Percentiles rank a stretch among this genome's conserved stretches.
Evolutionary conservation across 2,113 vertebrate species (phyloP).

Genomic region (Gallinago media): DNA sequence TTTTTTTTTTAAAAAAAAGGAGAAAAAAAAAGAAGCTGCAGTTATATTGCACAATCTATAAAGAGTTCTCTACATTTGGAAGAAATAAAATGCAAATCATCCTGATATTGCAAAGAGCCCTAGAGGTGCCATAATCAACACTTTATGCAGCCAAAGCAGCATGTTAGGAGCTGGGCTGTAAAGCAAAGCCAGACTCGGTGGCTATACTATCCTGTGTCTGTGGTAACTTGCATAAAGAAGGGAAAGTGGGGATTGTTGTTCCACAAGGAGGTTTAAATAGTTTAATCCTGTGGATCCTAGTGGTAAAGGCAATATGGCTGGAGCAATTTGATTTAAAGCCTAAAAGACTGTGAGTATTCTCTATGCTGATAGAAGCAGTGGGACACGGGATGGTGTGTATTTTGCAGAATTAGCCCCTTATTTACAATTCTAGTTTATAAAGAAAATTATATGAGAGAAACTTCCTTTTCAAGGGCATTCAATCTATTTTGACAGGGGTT

Average conservation of each 20-base stretch:
- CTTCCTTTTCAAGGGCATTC: neutral
- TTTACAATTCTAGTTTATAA: neutral
- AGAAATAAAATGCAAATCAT: neutral
- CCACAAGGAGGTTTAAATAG: neutral
- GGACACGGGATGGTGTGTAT: neutral
- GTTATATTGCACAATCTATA: neutral
- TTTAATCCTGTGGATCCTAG: neutral
- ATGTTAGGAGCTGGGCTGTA: neutral
- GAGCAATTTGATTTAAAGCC: neutral
- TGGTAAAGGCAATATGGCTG: neutral
- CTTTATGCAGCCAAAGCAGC: neutral
- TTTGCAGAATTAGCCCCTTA: neutral
- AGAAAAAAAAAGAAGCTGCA: neutral
- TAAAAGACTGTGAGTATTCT: neutral
- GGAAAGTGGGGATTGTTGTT: neutral
- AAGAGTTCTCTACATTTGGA: neutral
- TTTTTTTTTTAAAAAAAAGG: no score
- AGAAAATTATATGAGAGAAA: neutral
- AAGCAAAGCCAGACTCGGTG: neutral
- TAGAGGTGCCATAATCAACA: neutral
- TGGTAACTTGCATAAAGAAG: neutral
- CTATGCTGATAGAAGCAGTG: neutral
- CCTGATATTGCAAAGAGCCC: neutral
- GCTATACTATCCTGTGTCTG: neutral
- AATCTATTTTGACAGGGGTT: rapidly evolving